These are phyloP conservation scores for Nasonia longicornis DNA, from an alignment of 1,140 invertebrate species.

Conservation along the genomic window DNA sequence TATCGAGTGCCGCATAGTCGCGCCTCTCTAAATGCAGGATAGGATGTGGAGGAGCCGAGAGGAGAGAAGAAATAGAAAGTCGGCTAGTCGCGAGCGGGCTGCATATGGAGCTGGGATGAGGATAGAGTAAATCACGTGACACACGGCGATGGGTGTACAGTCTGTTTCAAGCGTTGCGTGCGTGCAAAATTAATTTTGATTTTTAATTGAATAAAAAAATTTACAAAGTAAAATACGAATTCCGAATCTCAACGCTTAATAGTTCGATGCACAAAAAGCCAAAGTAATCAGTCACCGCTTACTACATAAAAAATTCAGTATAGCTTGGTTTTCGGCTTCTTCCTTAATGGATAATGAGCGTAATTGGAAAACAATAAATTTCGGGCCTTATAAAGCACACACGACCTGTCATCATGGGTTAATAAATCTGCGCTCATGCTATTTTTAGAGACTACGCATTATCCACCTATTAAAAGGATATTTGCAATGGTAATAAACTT, in stretches of 20 bases:
- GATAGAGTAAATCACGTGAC: conserved; percentile 4
- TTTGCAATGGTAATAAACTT: conserved; percentile 3
- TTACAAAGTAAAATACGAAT: too few species aligned
- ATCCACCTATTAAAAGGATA: background rate
- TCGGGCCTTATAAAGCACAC: background rate
- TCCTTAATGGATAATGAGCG: background rate
- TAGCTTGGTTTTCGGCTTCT: background rate
- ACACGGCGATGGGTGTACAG: background rate
- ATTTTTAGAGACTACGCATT: background rate
- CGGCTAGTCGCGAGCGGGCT: background rate
- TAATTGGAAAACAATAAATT: background rate
- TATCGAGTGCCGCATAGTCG: background rate
- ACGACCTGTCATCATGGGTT: background rate
- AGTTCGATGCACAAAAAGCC: background rate
- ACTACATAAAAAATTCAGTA: background rate
- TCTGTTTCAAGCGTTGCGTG: background rate
- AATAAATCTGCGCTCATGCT: background rate
- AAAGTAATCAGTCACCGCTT: background rate
- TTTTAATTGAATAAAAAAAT: too few species aligned
- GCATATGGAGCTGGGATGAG: background rate
- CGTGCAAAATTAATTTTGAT: too few species aligned
- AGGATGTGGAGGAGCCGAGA: conserved; percentile 3
- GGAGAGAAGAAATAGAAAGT: conserved; percentile 47
- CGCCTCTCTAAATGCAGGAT: background rate
- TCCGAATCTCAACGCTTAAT: background rate